These are phyloP conservation scores for Ophonus ardosiacus DNA, from an alignment of 2,888 invertebrate genomes.

Conservation along the genomic window DNA sequence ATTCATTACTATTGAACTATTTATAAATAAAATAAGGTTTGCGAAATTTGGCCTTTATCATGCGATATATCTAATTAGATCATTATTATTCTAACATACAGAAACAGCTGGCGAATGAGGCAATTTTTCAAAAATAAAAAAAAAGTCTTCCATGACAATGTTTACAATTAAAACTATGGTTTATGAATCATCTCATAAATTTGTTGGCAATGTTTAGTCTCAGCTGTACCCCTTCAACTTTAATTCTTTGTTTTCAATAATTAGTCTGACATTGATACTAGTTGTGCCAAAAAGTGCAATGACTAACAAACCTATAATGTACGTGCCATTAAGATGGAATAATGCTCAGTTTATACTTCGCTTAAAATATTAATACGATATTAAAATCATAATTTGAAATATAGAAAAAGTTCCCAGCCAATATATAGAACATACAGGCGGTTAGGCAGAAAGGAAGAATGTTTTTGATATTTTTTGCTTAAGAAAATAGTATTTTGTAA, in stretches of 20 bases:
- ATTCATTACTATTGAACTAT: too few species aligned
- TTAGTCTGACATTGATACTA: conserved; percentile 2
- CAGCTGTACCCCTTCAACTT: conserved; percentile 32
- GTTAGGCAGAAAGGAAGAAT: too few species aligned
- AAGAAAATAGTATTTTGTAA: too few species aligned
- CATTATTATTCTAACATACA: too few species aligned
- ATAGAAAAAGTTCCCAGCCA: too few species aligned
- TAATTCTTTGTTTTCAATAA: conserved; percentile 24
- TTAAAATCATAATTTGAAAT: neutral
- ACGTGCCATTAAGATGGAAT: neutral
- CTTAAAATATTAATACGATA: neutral
- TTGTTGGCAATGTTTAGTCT: conserved; percentile 33
- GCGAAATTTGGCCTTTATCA: too few species aligned
- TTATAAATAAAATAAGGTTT: too few species aligned
- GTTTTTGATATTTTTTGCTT: too few species aligned
- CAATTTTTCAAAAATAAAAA: neutral
- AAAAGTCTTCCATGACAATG: neutral
- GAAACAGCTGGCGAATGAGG: neutral
- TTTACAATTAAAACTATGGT: conserved; percentile 36
- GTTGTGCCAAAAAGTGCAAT: conserved; percentile 51
- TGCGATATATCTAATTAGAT: too few species aligned
- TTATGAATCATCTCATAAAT: conserved; percentile 50
- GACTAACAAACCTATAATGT: conserved; percentile 41
- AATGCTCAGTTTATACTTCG: neutral
- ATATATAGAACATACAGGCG: too few species aligned